Conservation (phyloP, 2,888 invertebrate species). For the Caenorhabditis auriculariae region DNA sequence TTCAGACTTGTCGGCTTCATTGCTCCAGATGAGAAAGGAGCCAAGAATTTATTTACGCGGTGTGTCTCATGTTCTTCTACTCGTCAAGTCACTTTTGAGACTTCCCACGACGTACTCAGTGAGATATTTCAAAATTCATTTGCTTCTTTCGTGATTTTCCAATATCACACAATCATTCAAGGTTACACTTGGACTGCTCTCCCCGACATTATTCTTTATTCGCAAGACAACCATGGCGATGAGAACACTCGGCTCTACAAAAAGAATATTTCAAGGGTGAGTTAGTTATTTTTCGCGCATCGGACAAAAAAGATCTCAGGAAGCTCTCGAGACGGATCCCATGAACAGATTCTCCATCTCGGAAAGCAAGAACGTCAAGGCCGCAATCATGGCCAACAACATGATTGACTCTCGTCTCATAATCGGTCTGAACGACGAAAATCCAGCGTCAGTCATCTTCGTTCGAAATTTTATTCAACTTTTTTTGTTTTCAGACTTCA, state of each 20-base stretch:
- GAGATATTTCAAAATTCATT: conserved; percentile 2
- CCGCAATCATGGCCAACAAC: conserved; percentile 55
- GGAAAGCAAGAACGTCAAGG: conserved; percentile 53
- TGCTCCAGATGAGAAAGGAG: conserved; percentile 58
- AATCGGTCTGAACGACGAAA: conserved; percentile 59
- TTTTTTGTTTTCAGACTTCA: conserved; percentile 39
- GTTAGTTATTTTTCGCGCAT: neutral
- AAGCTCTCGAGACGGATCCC: conserved; percentile 12
- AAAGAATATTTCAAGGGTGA: conserved; percentile 57
- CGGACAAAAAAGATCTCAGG: conserved; percentile 1
- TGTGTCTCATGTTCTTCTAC: conserved; percentile 55
- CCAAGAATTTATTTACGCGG: conserved; percentile 56
- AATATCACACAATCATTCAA: conserved; percentile 14
- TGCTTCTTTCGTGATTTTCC: neutral
- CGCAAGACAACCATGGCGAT: conserved; percentile 60
- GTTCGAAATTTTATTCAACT: neutral
- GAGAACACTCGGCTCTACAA: conserved; percentile 60
- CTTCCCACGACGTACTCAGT: conserved; percentile 50
- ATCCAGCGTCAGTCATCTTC: conserved; percentile 40
- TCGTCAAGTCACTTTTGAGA: conserved; percentile 58
- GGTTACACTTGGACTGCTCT: conserved; percentile 61
- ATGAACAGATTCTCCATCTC: conserved; percentile 33
- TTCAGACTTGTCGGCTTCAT: conserved; percentile 51
- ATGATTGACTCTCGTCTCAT: conserved; percentile 41
- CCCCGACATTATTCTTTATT: conserved; percentile 56